A percentile compares a stretch with the other conserved stretches of the same genome.
These are phyloP conservation scores for Apolygus lucorum DNA, from an alignment of 1,140 invertebrate species.

Conservation along the genomic window DNA sequence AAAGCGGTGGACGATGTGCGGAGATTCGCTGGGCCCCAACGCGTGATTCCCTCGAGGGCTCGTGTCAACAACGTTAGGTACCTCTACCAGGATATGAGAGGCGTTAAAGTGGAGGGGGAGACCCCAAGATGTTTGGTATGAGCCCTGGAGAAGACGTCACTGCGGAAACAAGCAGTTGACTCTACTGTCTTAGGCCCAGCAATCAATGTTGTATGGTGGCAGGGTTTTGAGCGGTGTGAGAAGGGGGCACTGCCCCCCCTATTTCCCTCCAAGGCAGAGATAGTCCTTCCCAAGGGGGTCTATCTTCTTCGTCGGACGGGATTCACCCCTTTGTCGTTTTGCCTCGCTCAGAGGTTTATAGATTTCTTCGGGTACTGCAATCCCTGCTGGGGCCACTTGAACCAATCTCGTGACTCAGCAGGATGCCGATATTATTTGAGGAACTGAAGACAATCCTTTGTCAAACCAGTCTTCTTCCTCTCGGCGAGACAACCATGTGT, in stretches of 20 bases:
- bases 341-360: background rate
- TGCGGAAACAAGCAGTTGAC: background rate
- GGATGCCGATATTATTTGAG: no score
- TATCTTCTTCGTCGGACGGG: no score
- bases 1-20: no score
- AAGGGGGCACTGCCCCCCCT: background rate
- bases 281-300: background rate
- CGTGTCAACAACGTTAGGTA: background rate
- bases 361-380: background rate
- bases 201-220: background rate
- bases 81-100: background rate
- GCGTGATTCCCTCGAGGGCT: no score
- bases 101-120: background rate
- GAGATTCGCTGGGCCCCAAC: no score
- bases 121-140: background rate
- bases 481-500: no score
- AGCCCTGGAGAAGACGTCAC: background rate
- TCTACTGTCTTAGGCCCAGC: background rate
- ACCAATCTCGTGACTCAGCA: background rate
- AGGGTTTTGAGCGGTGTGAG: background rate
- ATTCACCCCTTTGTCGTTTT: background rate
- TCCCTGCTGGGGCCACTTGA: background rate
- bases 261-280: background rate
- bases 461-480: no score
- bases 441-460: no score